Percentiles rank a stretch among this genome's conserved stretches.
Conservation (phyloP, 1,140 invertebrate species). For the Coboldia fuscipes region DNA sequence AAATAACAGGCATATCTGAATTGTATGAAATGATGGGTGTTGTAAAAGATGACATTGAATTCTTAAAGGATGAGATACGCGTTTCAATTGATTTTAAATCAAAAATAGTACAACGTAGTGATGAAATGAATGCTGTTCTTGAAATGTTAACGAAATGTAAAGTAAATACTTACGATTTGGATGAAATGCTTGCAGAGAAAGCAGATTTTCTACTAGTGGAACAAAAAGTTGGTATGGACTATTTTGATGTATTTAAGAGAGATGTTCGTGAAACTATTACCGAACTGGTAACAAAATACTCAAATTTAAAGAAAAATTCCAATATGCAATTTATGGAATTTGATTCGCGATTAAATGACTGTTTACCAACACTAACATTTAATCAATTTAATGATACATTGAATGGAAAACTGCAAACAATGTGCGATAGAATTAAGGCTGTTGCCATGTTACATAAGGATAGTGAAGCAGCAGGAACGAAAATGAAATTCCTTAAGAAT, state of each 20-base stretch:
- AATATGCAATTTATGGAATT: conserved; percentile 37
- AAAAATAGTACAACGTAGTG: too few species aligned
- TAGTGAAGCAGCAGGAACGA: conserved; percentile 44
- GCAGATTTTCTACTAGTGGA: conserved; percentile 39
- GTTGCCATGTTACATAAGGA: conserved; percentile 35
- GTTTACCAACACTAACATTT: conserved; percentile 40
- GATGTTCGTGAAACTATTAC: conserved; percentile 34
- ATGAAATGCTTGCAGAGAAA: conserved; percentile 44
- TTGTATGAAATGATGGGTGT: not conserved
- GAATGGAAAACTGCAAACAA: conserved; percentile 30
- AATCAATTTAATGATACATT: conserved; percentile 40
- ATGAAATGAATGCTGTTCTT: too few species aligned
- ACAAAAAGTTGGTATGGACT: conserved; percentile 44
- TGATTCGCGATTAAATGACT: conserved; percentile 43
- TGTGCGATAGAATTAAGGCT: conserved; percentile 43
- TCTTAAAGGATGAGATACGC: too few species aligned
- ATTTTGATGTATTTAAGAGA: conserved; percentile 40
- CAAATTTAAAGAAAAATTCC: conserved; percentile 34
- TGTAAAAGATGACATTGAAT: not conserved
- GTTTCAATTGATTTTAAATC: too few species aligned
- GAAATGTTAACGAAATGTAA: conserved; percentile 18
- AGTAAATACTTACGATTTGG: conserved; percentile 39
- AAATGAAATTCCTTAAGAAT: conserved; percentile 34
- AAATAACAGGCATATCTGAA: not conserved
- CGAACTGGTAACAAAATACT: conserved; percentile 38